Evolutionary conservation across 2,797 vertebrate genomes (phyloP).

Genomic region (Sphenopsis melanotis): DNA sequence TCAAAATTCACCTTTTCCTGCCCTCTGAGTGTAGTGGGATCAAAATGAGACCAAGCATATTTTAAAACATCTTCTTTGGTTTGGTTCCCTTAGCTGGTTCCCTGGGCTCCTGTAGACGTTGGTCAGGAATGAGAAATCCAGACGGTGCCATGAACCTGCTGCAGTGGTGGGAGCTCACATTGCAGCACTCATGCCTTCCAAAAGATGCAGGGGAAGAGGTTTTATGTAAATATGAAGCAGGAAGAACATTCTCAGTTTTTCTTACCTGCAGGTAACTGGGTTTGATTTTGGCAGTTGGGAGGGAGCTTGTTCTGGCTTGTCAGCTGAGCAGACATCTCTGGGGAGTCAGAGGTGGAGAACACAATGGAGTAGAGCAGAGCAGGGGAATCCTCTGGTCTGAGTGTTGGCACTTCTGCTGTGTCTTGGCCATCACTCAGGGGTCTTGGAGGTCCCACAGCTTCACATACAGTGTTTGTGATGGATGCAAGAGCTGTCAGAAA

Average conservation of each 20-base stretch:
- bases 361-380: background rate
- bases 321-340: background rate
- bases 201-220: background rate
- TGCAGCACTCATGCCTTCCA: rapidly evolving
- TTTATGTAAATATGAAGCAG: background rate
- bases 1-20: background rate
- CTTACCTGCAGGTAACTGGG: background rate
- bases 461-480: background rate
- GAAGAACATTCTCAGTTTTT: background rate
- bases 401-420: background rate
- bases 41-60: background rate
- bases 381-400: background rate
- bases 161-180: background rate
- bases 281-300: background rate
- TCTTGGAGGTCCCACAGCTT: background rate
- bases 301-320: conserved; percentile 41
- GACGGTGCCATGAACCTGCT: background rate
- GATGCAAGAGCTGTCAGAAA: background rate
- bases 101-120: background rate
- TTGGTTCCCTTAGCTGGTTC: background rate
- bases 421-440: background rate
- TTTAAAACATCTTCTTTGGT: background rate
- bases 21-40: background rate
- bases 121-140: background rate
- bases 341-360: background rate